Evolutionary conservation across 2,113 vertebrate genomes (phyloP), one percentile per base, ranked within the genome.

Genomic region (Megaceryle maxima): DNA sequence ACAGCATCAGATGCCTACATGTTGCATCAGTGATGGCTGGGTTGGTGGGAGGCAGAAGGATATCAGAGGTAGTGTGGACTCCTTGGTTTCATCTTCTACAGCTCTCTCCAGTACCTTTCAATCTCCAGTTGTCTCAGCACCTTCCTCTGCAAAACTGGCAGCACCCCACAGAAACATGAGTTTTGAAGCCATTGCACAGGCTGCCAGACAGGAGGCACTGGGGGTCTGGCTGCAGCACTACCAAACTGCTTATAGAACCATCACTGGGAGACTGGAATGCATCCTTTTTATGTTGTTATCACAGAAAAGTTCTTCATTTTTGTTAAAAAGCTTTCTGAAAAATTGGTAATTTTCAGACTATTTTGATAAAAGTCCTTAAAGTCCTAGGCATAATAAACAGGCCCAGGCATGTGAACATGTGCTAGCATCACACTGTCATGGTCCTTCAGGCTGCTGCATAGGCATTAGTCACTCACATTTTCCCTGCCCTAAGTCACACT

Each of bases 11-110:
- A 6, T 12, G 13, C 28, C 90, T 20, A 37, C 43, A 21, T 0
- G 0, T 0, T 19, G 22, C 19, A 13, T 1, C 10, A 76, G 14
- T 28, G 46, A 48, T 11, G 5, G 0, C 25, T 11, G 44, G 9
- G n/a, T 29, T 73, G 7, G 3, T 53, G 76, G 68, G 41, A 15
- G 24, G 76, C 55, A 87, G 90, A 33, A 70, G 69, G 37, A 16
- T 12, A 28, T 12, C 73, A 81, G 48, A 53, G 33, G 29, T n/a
- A 15, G 13, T 69, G 63, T 37, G 16, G 7, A 41, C 25, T 41
- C 60, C 41, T 48, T 0, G 0, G 60, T 37, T 68, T 59, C 57
- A 37, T 21, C 56, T 44, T 24, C 75, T 26, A 0, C 1, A 1
- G 12, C 24, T 91, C 44, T 24, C 44, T 62, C 55, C 17, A 56